Evolutionary conservation across 2,113 vertebrate species (phyloP).

Genomic region (Eolophus roseicapilla): DNA sequence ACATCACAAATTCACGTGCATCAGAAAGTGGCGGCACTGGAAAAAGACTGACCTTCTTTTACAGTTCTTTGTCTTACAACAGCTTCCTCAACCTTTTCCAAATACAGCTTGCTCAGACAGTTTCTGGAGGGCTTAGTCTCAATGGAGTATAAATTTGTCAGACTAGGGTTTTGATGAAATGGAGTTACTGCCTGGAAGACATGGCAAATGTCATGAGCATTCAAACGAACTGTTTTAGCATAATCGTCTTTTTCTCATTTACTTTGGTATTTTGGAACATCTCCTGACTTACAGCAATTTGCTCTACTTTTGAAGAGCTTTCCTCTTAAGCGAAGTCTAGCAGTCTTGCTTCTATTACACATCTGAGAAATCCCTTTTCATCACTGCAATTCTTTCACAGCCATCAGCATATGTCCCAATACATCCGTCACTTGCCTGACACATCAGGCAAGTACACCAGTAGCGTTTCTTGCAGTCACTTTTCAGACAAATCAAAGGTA

Average conservation of each 20-base stretch:
- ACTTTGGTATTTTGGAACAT: background rate
- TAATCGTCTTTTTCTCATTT: background rate
- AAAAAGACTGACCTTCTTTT: background rate
- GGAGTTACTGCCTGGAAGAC: background rate
- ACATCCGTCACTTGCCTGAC: accelerated
- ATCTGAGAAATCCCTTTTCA: background rate
- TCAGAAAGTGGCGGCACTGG: background rate
- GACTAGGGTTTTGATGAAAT: background rate
- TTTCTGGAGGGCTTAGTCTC: background rate
- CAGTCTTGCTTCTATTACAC: background rate
- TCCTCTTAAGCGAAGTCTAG: background rate
- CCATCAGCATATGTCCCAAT: background rate
- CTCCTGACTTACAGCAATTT: background rate
- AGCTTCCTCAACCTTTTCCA: background rate
- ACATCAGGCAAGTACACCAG: background rate
- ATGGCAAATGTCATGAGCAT: accelerated
- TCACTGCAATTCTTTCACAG: background rate
- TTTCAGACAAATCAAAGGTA: background rate
- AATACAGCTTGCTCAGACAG: background rate
- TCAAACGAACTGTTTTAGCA: background rate
- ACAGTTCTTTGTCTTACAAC: background rate
- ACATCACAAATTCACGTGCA: background rate
- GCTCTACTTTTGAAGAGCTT: background rate
- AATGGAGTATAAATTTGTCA: background rate
- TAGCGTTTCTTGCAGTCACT: background rate